phyloP scores from a whole-genome alignment of 2,888 invertebrate species.

The Vandiemenella viatica region DNA sequence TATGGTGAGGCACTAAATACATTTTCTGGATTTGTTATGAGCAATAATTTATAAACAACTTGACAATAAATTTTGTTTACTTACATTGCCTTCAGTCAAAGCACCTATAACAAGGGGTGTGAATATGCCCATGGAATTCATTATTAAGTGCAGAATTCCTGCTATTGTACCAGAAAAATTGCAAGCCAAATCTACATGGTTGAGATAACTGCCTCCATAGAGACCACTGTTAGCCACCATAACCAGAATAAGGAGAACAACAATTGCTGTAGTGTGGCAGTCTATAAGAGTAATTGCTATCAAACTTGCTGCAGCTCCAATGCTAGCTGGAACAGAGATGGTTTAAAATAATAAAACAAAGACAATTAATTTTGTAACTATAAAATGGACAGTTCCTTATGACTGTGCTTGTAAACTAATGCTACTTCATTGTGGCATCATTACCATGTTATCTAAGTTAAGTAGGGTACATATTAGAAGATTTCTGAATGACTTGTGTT shows the following conservation, averaged over 20 bases:
- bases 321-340: constrained; percentile 6
- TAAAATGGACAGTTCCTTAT: not conserved
- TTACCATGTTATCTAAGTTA: no score
- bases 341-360: no score
- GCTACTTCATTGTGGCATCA: no score
- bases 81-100: constrained; percentile 17
- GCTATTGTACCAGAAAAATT: constrained; percentile 25
- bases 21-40: no score
- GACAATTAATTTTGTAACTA: not conserved
- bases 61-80: not conserved
- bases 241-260: constrained; percentile 7
- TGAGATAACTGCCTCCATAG: constrained; percentile 22
- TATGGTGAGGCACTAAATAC: no score
- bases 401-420: no score
- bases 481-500: no score
- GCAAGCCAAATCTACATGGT: constrained; percentile 26
- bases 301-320: constrained; percentile 7
- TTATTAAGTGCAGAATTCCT: constrained; percentile 24
- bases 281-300: constrained; percentile 7
- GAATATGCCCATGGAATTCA: constrained; percentile 24
- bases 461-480: no score
- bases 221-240: constrained; percentile 3
- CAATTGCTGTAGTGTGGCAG: constrained; percentile 6
- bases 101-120: constrained; percentile 22
- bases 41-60: not conserved